These are phyloP conservation scores for Dichetophora obliterata DNA, from an alignment of 2,888 invertebrate species.

Conservation along the genomic window DNA sequence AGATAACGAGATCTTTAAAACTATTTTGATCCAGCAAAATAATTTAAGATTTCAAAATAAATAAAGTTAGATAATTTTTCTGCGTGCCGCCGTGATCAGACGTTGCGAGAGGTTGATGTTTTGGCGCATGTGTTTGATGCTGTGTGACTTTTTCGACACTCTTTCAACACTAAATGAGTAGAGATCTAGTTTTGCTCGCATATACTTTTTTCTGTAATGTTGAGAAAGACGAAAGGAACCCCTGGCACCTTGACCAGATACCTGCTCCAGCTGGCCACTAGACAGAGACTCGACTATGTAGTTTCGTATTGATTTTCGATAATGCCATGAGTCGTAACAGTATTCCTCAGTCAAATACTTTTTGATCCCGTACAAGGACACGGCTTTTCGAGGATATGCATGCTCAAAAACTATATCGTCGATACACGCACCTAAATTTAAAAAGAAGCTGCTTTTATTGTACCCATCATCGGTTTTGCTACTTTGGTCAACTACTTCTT, in stretches of 20 bases:
- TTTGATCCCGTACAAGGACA: conserved; percentile 2
- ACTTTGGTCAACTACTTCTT: background rate
- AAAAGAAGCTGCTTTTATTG: background rate
- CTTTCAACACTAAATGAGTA: background rate
- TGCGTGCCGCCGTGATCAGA: too few relatives aligned
- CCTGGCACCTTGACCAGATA: conserved; percentile 39
- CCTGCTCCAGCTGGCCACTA: conserved; percentile 29
- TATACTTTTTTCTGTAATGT: background rate
- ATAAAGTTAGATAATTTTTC: too few relatives aligned
- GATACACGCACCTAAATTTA: background rate
- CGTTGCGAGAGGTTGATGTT: too few relatives aligned
- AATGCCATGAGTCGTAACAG: background rate
- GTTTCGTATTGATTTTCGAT: conserved; percentile 30
- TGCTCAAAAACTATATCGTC: background rate
- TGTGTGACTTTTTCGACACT: too few relatives aligned
- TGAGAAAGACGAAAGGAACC: conserved; percentile 41
- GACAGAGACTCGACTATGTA: conserved; percentile 32
- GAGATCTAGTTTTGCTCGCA: background rate
- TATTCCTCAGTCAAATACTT: conserved; percentile 10
- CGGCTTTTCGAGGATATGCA: background rate
- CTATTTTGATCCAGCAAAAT: too few relatives aligned
- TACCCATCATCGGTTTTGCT: background rate
- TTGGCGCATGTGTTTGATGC: background rate
- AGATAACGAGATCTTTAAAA: too few relatives aligned
- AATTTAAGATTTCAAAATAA: too few relatives aligned